Evolutionary conservation across 2,797 vertebrate genomes (phyloP), one percentile per base, ranked within the genome.

Genomic region (Distichodus sexfasciatus): DNA sequence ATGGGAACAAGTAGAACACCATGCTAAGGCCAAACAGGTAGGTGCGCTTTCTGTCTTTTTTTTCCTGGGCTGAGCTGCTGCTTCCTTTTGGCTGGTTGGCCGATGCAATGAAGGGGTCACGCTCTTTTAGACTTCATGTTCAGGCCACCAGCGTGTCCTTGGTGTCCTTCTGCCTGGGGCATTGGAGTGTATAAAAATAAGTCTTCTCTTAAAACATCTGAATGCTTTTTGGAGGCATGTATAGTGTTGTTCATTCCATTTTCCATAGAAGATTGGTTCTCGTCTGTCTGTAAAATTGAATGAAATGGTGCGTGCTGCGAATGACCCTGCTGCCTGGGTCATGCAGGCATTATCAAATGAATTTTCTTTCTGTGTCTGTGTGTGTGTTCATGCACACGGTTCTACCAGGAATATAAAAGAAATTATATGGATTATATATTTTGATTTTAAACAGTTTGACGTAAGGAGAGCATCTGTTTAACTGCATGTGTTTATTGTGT

Each of bases 1-100:
- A 64, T 44, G 48, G 46, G 69, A 47, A 44, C 38, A 46, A 50
- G 26, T 50, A 54, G 75, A 60, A 76, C 64, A 71, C 38, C 23
- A 3, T 67, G 60, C 33, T 69, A 47, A n/a, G 78, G 41, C 57
- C 54, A 47, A 58, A 44, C 71, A 82, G 79, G 82, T 84, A 78
- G 72, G 82, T 81, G 77, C 67, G 70, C 63, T 79, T 79, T 81
- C 57, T 70, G 43, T 75, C 53, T 75, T 58, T 66, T 78, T 12
- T 57, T n/a, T n/a, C n/a, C 67, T 65, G 69, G 67, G 58, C 51
- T 70, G 65, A 3, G 23, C 66, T 78, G 65, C 60, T 68, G 35
- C 64, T 50, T 70, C 31, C n/a, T 59, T 44, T 7, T 31, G 14
- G 53, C 40, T 44, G 24, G 17, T 33, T 71, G 71, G 71, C 44